These are phyloP conservation scores for Strix uralensis DNA, from an alignment of 2,113 vertebrate species.

Conservation along the genomic window DNA sequence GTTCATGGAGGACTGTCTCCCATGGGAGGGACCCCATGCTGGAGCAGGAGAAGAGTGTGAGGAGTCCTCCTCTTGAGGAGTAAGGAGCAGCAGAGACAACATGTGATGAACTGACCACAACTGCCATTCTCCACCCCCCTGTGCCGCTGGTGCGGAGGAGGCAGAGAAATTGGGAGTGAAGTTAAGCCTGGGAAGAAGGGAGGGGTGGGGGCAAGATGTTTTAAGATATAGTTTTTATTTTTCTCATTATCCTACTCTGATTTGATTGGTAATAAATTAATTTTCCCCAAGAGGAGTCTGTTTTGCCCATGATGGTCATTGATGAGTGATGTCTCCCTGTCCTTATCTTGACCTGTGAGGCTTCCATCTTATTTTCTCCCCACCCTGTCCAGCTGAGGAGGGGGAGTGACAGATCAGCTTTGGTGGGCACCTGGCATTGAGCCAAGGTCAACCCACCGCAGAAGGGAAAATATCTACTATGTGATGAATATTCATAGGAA, in stretches of 20 bases:
- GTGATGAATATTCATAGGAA: background rate
- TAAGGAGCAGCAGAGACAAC: background rate
- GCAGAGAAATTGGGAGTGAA: background rate
- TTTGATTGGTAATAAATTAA: background rate
- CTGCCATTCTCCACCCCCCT: background rate
- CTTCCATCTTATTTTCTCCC: background rate
- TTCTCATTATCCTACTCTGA: background rate
- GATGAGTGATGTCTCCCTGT: background rate
- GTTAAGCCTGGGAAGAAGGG: background rate
- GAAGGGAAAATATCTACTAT: background rate
- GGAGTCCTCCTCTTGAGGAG: background rate
- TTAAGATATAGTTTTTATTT: background rate
- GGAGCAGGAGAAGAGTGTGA: background rate
- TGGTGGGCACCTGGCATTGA: background rate
- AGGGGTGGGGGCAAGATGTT: background rate
- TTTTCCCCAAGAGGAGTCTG: background rate
- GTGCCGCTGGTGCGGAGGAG: background rate
- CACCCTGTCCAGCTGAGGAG: background rate
- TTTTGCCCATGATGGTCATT: background rate
- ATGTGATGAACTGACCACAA: background rate
- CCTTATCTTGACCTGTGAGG: background rate
- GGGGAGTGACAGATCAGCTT: background rate
- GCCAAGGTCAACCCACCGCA: background rate
- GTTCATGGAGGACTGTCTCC: background rate
- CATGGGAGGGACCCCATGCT: accelerated